Base-by-base conservation (phyloP, 2,888 invertebrate genomes). In the Archips crataeganus region DNA sequence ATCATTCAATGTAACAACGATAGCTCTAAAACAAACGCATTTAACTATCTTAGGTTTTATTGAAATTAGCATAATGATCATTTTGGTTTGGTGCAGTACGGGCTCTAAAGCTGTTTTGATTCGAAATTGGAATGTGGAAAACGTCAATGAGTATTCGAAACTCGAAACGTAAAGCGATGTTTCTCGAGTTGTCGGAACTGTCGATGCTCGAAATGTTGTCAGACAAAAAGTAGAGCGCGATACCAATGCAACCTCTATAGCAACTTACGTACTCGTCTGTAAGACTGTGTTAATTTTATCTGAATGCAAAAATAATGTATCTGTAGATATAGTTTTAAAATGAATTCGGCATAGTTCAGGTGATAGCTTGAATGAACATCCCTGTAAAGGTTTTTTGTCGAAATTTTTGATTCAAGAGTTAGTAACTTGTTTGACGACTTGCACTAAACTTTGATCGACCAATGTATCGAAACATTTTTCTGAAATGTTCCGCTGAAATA, bases 81-180 rank as follows among this genome's bases (percentile, higher is more conserved):
- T 76, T 84, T 85, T 80, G 67, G 77, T 73, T 77, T 74, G 78
- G 74, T 70, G 71, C 68, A 34, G 73, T 71, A 76, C 65, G 36
- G 75, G 78, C 77, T 77, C 75, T 77, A 82, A 79, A 75, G 84
- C 80, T 84, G 76, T 87, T 87, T 79, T 81, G 76, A 78, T 82
- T 82, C 80, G 76, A 79, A 82, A 79, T 69, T 13, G 78, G 78
- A 79, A 84, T 79, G 83, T 86, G 81, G 81, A 82, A 85, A 87
- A 88, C 81, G 85, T 89, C 88, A 87, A 89, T 87, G 88, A 87
- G 86, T 82, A 77, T 86, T 85, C 85, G 87, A 90, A 87, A 89
- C 89, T 87, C 85, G 85, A 89, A 88, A 92, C 87, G 88, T 85
- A 87, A 87, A 90, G 86, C 86, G 85, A 85, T 87, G 84, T 85